phyloP scores from a whole-genome alignment of 2,888 invertebrate species.

The Prenolepis imparis region DNA sequence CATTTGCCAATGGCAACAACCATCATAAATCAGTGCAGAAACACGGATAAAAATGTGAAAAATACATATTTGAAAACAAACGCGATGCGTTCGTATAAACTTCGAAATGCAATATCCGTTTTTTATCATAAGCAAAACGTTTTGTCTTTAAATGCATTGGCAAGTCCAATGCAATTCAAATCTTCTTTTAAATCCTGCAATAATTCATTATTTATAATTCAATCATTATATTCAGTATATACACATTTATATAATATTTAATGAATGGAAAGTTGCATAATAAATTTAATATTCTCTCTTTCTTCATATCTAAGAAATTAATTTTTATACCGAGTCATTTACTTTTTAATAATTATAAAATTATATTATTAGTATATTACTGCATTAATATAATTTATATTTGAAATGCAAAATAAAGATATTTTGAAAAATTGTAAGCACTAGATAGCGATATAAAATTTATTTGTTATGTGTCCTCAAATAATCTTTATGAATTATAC shows the following conservation, averaged over 20 bases:
- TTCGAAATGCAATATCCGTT: not conserved
- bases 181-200: not conserved
- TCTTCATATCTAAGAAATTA: not conserved
- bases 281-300: not conserved
- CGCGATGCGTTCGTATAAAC: not conserved
- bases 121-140: not conserved
- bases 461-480: not conserved
- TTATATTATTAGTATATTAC: slow-evolving; percentile 7
- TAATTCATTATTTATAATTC: no score
- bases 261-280: not conserved
- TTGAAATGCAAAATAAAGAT: not conserved
- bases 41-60: slow-evolving; percentile 19
- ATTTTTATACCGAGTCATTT: not conserved
- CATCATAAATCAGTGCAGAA: slow-evolving; percentile 3
- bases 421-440: slow-evolving; percentile 1
- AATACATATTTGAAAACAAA: slow-evolving; percentile 1
- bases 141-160: not conserved
- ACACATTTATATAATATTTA: slow-evolving; percentile 17
- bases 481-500: not conserved
- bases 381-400: not conserved
- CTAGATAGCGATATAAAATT: not conserved
- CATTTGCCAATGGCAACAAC: not conserved
- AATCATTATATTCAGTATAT: not conserved
- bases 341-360: not conserved
- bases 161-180: not conserved